Evolutionary conservation across 2,797 vertebrate species (phyloP).

Genomic region (Enteromius treurensis): DNA sequence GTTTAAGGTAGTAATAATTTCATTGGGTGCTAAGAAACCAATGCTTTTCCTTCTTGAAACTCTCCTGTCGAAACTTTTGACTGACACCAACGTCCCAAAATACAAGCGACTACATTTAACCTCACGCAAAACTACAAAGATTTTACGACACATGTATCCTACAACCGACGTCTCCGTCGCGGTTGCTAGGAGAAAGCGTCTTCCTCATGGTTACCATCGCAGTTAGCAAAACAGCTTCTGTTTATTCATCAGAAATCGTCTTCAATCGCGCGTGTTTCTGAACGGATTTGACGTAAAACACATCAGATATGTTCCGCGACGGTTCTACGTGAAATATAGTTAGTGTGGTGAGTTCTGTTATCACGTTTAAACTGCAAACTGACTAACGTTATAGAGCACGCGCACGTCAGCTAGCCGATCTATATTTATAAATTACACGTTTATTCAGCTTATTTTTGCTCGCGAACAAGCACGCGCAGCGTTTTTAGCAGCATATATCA

Average conservation of each 20-base stretch:
- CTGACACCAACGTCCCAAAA: background rate
- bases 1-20: background rate
- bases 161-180: conserved; percentile 48
- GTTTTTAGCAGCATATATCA: background rate
- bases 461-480: background rate
- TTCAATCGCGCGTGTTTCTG: background rate
- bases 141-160: conserved; percentile 61
- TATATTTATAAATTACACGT: background rate
- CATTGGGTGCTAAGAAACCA: too few relatives aligned
- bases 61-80: background rate
- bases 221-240: background rate
- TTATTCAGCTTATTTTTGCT: background rate
- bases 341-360: background rate
- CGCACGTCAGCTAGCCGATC: background rate
- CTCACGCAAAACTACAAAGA: background rate
- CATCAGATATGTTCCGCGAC: background rate
- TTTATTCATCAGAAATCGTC: background rate
- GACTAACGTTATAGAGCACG: too few relatives aligned
- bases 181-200: conserved; percentile 64
- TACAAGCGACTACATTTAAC: conserved; percentile 2
- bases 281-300: background rate
- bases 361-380: background rate
- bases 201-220: conserved; percentile 68
- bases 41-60: background rate
- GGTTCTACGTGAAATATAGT: background rate